Percentiles rank a stretch among this genome's conserved stretches.
phyloP scores from a whole-genome alignment of 1,140 invertebrate species.

The Drosophila equinoxialis region DNA sequence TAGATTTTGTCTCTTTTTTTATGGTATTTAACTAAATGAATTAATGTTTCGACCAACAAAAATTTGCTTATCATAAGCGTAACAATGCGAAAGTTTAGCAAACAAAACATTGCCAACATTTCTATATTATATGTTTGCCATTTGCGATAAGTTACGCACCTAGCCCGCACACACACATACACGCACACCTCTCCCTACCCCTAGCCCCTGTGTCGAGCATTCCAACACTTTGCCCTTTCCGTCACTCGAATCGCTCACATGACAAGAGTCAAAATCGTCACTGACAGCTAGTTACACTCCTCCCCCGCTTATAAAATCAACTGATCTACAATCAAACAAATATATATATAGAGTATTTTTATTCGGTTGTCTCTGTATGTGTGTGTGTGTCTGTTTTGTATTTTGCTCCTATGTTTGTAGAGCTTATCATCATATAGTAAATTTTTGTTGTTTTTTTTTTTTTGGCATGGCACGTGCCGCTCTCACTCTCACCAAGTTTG shows the following conservation, averaged over 20 bases:
- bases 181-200: neutral
- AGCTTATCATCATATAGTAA: slow-evolving; percentile 28
- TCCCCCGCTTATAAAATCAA: neutral
- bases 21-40: neutral
- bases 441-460: neutral
- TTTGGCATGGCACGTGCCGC: slow-evolving; percentile 48
- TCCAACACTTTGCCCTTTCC: neutral
- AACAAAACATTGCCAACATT: slow-evolving; percentile 59
- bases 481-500: slow-evolving; percentile 29
- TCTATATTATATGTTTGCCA: slow-evolving; percentile 56
- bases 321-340: slow-evolving; percentile 5
- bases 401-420: slow-evolving; percentile 26
- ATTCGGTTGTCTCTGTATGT: slow-evolving; percentile 15
- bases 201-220: neutral
- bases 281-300: neutral
- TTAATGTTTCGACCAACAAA: slow-evolving; percentile 61
- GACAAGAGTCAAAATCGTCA: slow-evolving; percentile 20
- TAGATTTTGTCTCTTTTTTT: slow-evolving; percentile 33
- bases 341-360: slow-evolving; percentile 13
- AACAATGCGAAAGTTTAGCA: slow-evolving; percentile 24
- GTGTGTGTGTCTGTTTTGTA: neutral
- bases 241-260: slow-evolving; percentile 37
- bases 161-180: neutral
- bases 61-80: slow-evolving; percentile 33
- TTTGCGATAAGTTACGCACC: slow-evolving; percentile 35